Conservation (phyloP, 2,113 vertebrate species). For the Neoarius graeffei region DNA sequence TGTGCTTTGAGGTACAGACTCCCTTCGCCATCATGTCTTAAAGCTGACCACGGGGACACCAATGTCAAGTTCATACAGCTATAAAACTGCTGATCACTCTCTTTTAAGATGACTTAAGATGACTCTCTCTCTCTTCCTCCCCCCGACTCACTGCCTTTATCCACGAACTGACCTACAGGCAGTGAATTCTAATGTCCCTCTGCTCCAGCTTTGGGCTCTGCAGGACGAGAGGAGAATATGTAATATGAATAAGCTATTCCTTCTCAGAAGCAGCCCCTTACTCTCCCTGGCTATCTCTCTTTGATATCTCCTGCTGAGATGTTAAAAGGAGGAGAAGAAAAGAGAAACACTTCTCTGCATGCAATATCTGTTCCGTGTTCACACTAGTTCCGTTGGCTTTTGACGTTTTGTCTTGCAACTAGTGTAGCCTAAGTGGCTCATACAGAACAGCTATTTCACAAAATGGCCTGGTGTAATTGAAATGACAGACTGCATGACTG, state of each 20-base stretch:
- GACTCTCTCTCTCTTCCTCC: slow-evolving; percentile 7
- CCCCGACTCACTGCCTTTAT: slow-evolving; percentile 42
- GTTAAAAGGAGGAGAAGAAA: slow-evolving; percentile 40
- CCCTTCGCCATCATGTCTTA: neutral
- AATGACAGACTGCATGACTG: slow-evolving; percentile 5
- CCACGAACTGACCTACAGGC: slow-evolving; percentile 45
- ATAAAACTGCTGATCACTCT: slow-evolving; percentile 42
- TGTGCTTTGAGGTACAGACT: neutral
- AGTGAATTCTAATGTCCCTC: slow-evolving; percentile 43
- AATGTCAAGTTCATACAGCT: slow-evolving; percentile 32
- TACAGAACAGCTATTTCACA: slow-evolving; percentile 23
- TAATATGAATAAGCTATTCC: slow-evolving; percentile 34
- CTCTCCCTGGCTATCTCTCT: slow-evolving; percentile 20
- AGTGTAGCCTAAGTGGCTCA: slow-evolving; percentile 24
- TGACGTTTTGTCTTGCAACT: slow-evolving; percentile 43
- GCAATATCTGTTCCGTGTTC: slow-evolving; percentile 26
- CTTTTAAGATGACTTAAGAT: slow-evolving; percentile 28
- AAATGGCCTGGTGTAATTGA: slow-evolving; percentile 40
- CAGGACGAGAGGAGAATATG: slow-evolving; percentile 46
- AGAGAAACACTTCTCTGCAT: slow-evolving; percentile 39
- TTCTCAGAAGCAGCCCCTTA: slow-evolving; percentile 31
- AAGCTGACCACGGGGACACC: slow-evolving; percentile 10
- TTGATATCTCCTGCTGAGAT: slow-evolving; percentile 35
- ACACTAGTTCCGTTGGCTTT: slow-evolving; percentile 7
- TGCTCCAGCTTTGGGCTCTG: neutral